phyloP scores from a whole-genome alignment of 2,888 invertebrate species.

The Leistus spinibarbis region DNA sequence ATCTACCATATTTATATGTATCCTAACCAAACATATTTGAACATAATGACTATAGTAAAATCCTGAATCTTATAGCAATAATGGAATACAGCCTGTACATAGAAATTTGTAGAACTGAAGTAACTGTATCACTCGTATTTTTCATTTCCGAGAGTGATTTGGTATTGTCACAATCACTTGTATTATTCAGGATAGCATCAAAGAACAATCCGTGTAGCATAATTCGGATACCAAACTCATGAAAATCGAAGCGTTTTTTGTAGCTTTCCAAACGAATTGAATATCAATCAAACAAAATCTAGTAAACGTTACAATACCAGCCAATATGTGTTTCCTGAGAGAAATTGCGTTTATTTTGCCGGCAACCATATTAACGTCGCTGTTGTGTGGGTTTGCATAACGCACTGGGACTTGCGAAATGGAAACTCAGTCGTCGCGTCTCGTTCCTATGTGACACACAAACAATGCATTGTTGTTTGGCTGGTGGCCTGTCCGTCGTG shows the following conservation, averaged over 20 bases:
- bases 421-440: conserved; percentile 4
- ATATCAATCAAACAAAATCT: not conserved
- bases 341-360: not conserved
- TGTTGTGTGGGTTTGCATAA: conserved; percentile 10
- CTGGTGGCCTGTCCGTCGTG: not conserved
- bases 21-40: too few relatives aligned
- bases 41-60: too few relatives aligned
- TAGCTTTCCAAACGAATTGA: too few relatives aligned
- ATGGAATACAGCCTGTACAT: too few relatives aligned
- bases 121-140: conserved; percentile 16
- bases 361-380: conserved; percentile 2
- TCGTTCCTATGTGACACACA: not conserved
- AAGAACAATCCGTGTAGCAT: not conserved
- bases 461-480: not conserved
- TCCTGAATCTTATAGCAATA: too few relatives aligned
- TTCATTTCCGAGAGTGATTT: conserved; percentile 34
- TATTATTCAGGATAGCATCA: not conserved
- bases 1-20: too few relatives aligned
- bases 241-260: too few relatives aligned
- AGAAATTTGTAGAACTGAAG: too few relatives aligned
- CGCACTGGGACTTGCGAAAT: conserved; percentile 14
- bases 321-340: too few relatives aligned
- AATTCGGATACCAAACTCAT: not conserved
- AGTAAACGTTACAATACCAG: not conserved
- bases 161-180: not conserved